A percentile compares a stretch with the other conserved stretches of the same genome.
Conservation (phyloP, 2,888 invertebrate genomes). For the Phyto melanocephala region DNA sequence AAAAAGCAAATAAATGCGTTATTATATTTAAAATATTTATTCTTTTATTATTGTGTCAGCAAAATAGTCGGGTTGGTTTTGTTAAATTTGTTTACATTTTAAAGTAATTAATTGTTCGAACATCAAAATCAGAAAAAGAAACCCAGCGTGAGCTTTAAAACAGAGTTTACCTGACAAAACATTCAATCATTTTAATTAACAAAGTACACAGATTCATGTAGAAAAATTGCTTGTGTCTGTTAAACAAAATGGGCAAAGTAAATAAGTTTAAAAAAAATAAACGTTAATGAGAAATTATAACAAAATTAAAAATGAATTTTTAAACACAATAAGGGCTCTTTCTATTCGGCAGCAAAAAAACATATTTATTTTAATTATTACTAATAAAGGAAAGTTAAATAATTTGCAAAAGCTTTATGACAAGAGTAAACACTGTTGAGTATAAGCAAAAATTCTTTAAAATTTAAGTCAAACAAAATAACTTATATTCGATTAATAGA, state of each 20-base stretch:
- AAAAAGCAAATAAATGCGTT: too few relatives aligned
- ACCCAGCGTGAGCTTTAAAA: not conserved
- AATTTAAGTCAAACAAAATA: too few relatives aligned
- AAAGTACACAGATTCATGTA: constrained; percentile 12
- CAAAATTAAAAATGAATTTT: constrained; percentile 20
- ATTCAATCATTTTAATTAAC: constrained; percentile 62
- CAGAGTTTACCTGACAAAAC: constrained; percentile 58
- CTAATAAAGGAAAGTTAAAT: too few relatives aligned
- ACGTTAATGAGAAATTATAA: not conserved
- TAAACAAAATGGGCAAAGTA: not conserved
- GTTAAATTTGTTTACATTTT: constrained; percentile 60
- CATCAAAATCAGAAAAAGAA: constrained; percentile 31
- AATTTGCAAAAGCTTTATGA: too few relatives aligned
- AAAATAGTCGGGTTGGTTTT: constrained; percentile 29
- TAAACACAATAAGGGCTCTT: not conserved
- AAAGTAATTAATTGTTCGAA: constrained; percentile 62
- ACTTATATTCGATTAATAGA: too few relatives aligned
- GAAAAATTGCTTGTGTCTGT: not conserved
- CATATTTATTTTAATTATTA: too few relatives aligned
- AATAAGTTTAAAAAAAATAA: not conserved
- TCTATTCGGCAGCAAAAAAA: not conserved
- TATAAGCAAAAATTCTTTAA: too few relatives aligned
- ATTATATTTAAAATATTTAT: too few relatives aligned
- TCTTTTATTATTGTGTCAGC: too few relatives aligned
- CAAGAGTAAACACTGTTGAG: too few relatives aligned